phyloP scores from a whole-genome alignment of 2,888 invertebrate species.

The Drosophila mimica region DNA sequence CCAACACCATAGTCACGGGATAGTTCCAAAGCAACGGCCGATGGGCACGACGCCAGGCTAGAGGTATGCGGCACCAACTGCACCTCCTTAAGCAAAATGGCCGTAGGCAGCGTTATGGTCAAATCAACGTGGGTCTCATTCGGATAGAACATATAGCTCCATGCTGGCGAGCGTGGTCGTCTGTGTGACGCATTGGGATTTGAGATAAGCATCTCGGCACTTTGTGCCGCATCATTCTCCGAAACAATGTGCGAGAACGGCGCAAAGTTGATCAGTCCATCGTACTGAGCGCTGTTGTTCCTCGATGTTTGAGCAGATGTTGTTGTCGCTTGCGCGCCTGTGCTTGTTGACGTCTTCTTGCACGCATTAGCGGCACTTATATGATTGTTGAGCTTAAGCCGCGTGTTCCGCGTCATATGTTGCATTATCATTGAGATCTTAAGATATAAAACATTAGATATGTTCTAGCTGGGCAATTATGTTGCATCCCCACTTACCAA shows the following conservation, averaged over 20 bases:
- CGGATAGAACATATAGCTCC: conserved; percentile 98
- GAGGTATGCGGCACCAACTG: conserved; percentile 94
- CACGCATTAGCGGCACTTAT: conserved; percentile 81
- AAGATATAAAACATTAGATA: neutral
- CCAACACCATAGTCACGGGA: conserved; percentile 92
- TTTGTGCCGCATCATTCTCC: conserved; percentile 93
- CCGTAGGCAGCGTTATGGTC: conserved; percentile 94
- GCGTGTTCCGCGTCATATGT: conserved; percentile 86
- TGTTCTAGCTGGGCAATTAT: neutral
- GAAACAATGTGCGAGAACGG: conserved; percentile 93
- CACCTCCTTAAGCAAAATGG: conserved; percentile 94
- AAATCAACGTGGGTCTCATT: conserved; percentile 95
- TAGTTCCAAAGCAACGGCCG: conserved; percentile 94
- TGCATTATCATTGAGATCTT: conserved; percentile 87
- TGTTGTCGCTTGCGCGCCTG: conserved; percentile 76
- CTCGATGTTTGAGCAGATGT: conserved; percentile 85
- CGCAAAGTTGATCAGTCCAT: conserved; percentile 94
- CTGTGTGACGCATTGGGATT: conserved; percentile 92
- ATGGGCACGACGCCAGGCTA: conserved; percentile 94
- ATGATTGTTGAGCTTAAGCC: conserved; percentile 84
- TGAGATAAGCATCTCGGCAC: conserved; percentile 94
- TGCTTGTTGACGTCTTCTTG: conserved; percentile 83
- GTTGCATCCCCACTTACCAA: conserved; percentile 85
- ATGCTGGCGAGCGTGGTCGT: conserved; percentile 95
- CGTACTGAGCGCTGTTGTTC: conserved; percentile 87